Conservation (phyloP, 2,888 invertebrate species). For the Rhagonycha lutea region DNA sequence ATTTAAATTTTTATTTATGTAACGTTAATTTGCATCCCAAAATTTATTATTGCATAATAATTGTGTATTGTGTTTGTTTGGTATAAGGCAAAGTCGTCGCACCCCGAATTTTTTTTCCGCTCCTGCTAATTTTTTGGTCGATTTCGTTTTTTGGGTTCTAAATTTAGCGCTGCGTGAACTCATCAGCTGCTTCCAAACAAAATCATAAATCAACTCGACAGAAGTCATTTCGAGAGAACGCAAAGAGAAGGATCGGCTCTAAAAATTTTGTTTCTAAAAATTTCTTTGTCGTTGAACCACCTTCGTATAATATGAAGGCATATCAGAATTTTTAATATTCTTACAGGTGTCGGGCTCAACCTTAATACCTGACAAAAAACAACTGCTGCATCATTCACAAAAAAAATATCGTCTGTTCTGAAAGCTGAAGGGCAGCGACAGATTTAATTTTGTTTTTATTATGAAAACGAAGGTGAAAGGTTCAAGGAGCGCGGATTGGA, state of each 20-base stretch:
- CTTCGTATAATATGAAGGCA: background rate
- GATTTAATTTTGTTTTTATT: background rate
- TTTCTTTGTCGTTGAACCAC: background rate
- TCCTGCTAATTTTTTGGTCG: background rate
- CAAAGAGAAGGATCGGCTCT: background rate
- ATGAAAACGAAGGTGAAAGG: background rate
- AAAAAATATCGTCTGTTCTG: background rate
- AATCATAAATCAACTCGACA: background rate
- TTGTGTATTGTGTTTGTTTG: background rate
- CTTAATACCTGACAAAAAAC: background rate
- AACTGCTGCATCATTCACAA: background rate
- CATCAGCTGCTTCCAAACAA: background rate
- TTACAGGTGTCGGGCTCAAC: background rate
- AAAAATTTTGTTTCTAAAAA: background rate
- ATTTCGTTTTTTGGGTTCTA: background rate
- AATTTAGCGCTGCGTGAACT: background rate
- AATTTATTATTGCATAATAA: background rate
- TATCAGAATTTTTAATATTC: background rate
- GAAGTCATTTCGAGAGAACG: background rate
- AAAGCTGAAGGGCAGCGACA: background rate
- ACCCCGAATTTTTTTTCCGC: background rate
- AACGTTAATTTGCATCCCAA: background rate
- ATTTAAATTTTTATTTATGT: background rate
- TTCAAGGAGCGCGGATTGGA: background rate
- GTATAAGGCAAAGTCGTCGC: background rate